Conservation (phyloP, 2,797 vertebrate genomes). For the Esox masquinongy region DNA sequence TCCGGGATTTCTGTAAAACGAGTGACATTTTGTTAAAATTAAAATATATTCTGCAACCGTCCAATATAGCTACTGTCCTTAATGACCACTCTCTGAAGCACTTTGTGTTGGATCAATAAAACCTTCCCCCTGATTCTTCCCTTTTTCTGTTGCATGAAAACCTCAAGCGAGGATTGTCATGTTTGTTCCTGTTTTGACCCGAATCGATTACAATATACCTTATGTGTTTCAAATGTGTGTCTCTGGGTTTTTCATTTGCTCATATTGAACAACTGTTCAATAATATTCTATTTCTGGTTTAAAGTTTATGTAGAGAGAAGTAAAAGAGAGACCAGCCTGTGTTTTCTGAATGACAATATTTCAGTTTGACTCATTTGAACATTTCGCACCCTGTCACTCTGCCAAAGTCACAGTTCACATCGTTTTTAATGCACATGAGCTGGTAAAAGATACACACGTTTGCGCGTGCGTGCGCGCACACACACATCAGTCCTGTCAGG, state of each 20-base stretch:
- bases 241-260: constrained; percentile 37
- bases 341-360: background rate
- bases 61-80: constrained; percentile 48
- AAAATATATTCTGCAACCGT: background rate
- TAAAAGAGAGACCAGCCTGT: background rate
- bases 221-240: constrained; percentile 70
- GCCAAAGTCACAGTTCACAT: background rate
- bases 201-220: constrained; percentile 60
- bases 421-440: background rate
- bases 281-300: background rate
- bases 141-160: constrained; percentile 83
- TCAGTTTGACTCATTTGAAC: background rate
- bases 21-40: background rate
- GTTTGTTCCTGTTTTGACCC: constrained; percentile 69
- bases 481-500: constrained; percentile 58
- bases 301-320: background rate
- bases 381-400: background rate
- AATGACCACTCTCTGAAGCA: constrained; percentile 61
- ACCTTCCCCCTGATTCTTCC: constrained; percentile 33
- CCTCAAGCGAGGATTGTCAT: constrained; percentile 69
- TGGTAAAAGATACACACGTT: background rate
- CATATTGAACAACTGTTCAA: background rate
- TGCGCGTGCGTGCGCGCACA: background rate
- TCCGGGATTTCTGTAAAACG: background rate
- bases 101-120: constrained; percentile 57